A percentile compares a stretch with the other conserved stretches of the same genome.
Conservation (phyloP, 2,113 vertebrate genomes). For the Neolamprologus tretocephalus region DNA sequence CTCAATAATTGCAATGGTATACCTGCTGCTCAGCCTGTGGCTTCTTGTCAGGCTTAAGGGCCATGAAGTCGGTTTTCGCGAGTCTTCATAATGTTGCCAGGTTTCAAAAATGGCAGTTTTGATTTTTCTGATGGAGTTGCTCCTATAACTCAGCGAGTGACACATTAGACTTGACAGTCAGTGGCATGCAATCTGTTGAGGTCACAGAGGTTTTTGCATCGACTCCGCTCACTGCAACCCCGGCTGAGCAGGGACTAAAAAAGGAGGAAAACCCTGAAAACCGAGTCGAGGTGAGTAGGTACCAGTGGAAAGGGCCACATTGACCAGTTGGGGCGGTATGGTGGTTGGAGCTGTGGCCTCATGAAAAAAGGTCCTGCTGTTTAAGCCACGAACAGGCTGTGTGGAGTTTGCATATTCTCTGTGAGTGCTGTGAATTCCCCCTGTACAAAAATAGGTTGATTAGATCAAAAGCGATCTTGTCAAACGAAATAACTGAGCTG, state of each 20-base stretch:
- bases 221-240: neutral
- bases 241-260: neutral
- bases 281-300: neutral
- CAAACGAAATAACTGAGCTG: neutral
- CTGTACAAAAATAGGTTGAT: neutral
- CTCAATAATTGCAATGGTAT: neutral
- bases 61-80: neutral
- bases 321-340: neutral
- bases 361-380: neutral
- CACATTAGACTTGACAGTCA: rapidly evolving
- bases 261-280: neutral
- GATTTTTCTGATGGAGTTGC: neutral
- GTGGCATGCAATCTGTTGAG: neutral
- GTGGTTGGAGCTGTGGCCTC: neutral
- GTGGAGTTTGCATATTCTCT: neutral
- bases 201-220: neutral
- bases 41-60: neutral
- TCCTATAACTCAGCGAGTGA: neutral
- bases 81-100: neutral
- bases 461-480: neutral
- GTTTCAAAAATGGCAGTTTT: neutral
- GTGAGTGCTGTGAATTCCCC: neutral
- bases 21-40: neutral
- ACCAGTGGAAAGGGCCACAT: neutral
- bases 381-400: neutral